Evolutionary conservation across 2,113 vertebrate species (phyloP), one percentile per base, ranked within the genome.

Genomic region (Dinomys branickii): DNA sequence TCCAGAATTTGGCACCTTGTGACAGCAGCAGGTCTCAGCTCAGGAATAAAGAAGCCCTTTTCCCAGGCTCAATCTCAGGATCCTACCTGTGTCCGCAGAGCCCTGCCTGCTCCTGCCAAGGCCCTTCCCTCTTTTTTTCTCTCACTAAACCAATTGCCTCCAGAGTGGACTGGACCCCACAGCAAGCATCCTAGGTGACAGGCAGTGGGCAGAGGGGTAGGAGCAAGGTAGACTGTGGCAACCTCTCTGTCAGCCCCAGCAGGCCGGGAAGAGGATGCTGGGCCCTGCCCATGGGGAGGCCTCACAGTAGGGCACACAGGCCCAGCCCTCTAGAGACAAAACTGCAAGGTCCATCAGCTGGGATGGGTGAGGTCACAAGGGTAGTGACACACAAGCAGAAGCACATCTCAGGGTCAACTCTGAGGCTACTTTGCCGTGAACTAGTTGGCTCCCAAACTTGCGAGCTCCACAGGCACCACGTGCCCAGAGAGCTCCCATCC

Each of bases 151-250:
- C 41, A 38, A 12, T 10, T n/a, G 16, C 50, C 38, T 86, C 44
- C 4, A 7, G 75, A n/a, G 44, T 52, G 13, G 35, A 38, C 41
- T 5, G 4, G 30, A 11, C 20, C 67, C 71, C 28, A 75, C 13
- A 14, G 77, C 20, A 5, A 13, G n/a, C 3, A 0, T 52, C 54
- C 61, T 3, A 26, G 7, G 4, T 6, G 54, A 20, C 0, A 0
- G n/a, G n/a, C 20, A 35, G 44, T 38, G 19, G 30, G 44, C 58
- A 91, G 44, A 41, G 38, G 12, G 20, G 1, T 8, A 33, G 2
- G 50, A 16, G 0, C 0, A 0, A 0, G 1, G 13, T 33, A 52
- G 56, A 26, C 3, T 0, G 1, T 13, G 3, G 7, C 22, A 2
- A n/a, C 26, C 30, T 26, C 26, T 13, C 7, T 1, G 28, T 86